A percentile compares a stretch with the other conserved stretches of the same genome.
phyloP scores from a whole-genome alignment of 2,888 invertebrate species.

The Habrosyne pyritoides region DNA sequence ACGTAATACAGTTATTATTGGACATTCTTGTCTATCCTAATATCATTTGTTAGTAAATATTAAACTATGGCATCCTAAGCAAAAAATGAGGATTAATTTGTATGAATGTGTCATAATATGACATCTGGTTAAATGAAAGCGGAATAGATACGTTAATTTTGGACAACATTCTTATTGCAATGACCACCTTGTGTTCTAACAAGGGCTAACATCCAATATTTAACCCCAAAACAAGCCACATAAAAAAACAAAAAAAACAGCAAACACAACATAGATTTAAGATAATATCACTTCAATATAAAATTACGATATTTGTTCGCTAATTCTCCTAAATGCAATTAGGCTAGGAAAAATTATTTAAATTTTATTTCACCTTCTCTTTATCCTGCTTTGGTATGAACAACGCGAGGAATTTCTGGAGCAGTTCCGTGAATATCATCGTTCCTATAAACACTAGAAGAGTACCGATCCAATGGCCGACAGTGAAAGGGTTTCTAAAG shows the following conservation, averaged over 20 bases:
- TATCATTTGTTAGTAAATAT: too few species aligned
- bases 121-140: not conserved
- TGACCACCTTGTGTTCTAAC: not conserved
- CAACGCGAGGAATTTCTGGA: constrained; percentile 76
- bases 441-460: constrained; percentile 96
- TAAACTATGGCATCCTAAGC: too few species aligned
- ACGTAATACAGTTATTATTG: not conserved
- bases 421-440: constrained; percentile 93
- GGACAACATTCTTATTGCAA: not conserved
- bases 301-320: not conserved
- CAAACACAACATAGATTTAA: not conserved
- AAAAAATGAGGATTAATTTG: too few species aligned
- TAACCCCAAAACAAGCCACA: not conserved
- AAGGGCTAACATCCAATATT: not conserved
- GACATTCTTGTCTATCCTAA: too few species aligned
- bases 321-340: not conserved
- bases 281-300: not conserved
- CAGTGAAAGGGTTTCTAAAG: constrained; percentile 96
- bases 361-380: constrained; percentile 59
- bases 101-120: too few species aligned
- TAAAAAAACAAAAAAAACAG: not conserved
- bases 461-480: constrained; percentile 96
- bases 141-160: not conserved
- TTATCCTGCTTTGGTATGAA: constrained; percentile 58
- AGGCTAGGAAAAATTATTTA: not conserved